Evolutionary conservation across 64 coral and sea anemone genomes (phyloP), one percentile per base, ranked within the genome.

Genomic region (Hydrozoanthus tunicans): DNA sequence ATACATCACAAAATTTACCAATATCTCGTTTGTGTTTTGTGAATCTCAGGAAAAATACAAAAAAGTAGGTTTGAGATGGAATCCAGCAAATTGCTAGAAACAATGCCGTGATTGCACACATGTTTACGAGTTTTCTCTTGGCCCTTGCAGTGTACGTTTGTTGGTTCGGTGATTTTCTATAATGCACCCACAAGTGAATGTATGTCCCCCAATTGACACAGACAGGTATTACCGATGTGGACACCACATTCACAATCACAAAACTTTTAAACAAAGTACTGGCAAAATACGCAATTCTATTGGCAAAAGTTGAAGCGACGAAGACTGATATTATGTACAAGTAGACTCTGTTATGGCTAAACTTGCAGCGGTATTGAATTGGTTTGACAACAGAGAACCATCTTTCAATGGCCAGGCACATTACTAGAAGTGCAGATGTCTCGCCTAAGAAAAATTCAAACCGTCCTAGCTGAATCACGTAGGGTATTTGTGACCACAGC

Each of bases 381-480:
- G 81, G 81, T 52, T 14, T 83, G 5, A 53, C 32, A 56, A 83
- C 81, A 68, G 63, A 32, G 59, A 66, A 83, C 63, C 81, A 83
- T 53, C 81, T 83, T 68, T 83, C 62, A 83, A 53, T 52, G 0
- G 81, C 32, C 3, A 83, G 81, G 59, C 9, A n/a, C 81, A 83
- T 83, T 53, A 83, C 15, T 13, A 83, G 1, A 9, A 83, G n/a
- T 3, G 20, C 15, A 17, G 81, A 83, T 20, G 68, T 53, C 3
- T 17, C 9, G 7, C 81, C 81, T 15, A 83, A 83, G 5, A 53
- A 4, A 51, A 67, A 83, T 8, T 83, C 81, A 6, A 83, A 4
- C 43, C 62, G 56, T 1, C 81, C 80, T 14, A 68, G 64, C 20
- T n/a, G 20, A 20, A 20, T 20, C 20, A 20, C 20, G 20, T 20